These are phyloP conservation scores for Aphidius ervi DNA, from an alignment of 1,140 invertebrate genomes.

Conservation along the genomic window DNA sequence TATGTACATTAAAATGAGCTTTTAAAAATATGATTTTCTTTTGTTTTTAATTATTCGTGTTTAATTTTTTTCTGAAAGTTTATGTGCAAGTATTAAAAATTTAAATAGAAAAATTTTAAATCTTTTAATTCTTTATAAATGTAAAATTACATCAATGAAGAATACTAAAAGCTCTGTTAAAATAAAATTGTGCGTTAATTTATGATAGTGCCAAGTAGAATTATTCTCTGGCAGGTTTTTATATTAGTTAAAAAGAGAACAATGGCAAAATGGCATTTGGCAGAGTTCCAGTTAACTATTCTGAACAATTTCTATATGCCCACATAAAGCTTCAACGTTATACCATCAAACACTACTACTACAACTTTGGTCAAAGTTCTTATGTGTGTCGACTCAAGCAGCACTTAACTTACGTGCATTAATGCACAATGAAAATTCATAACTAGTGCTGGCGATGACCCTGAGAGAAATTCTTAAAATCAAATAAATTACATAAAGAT, in stretches of 20 bases:
- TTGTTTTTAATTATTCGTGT: no score
- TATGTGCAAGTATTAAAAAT: no score
- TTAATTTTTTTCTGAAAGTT: no score
- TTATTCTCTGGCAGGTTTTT: conserved; percentile 8
- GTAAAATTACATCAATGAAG: no score
- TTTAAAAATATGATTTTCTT: no score
- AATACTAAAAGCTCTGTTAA: no score
- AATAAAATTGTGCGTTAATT: no score
- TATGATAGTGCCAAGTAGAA: no score
- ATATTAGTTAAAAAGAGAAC: conserved; percentile 24
- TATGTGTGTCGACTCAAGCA: conserved; percentile 30
- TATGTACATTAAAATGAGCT: no score
- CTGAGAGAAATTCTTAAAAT: not conserved
- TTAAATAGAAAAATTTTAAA: no score
- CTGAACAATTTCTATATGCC: not conserved
- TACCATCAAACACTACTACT: conserved; percentile 4
- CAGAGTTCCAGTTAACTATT: conserved; percentile 27
- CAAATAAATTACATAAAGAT: not conserved
- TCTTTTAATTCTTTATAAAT: no score
- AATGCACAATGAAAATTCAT: conserved; percentile 40
- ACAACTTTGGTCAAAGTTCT: conserved; percentile 26
- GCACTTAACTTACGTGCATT: conserved; percentile 32
- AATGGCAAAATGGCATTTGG: conserved; percentile 32
- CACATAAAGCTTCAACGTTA: not conserved
- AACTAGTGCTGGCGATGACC: conserved; percentile 11